phyloP scores from a whole-genome alignment of 1,140 invertebrate species.

The Ruditapes philippinarum region DNA sequence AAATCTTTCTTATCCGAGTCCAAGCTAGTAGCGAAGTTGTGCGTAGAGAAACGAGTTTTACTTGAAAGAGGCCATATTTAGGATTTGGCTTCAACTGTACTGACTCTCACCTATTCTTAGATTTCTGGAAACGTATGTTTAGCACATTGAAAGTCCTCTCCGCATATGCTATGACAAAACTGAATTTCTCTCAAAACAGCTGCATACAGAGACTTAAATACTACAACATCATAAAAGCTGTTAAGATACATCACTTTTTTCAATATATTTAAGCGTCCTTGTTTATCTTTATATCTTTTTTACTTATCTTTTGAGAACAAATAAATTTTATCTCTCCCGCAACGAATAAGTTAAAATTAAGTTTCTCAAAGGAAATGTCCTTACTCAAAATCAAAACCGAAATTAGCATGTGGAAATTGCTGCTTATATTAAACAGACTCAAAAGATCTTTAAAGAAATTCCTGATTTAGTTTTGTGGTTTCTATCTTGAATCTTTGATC shows the following conservation, averaged over 20 bases:
- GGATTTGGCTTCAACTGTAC: neutral
- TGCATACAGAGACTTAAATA: neutral
- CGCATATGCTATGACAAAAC: neutral
- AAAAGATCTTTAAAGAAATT: neutral
- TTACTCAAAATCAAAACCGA: neutral
- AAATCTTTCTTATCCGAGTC: too few relatives aligned
- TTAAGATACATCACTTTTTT: neutral
- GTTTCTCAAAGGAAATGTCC: neutral
- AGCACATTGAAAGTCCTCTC: neutral
- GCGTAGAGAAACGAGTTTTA: too few relatives aligned
- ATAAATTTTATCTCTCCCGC: neutral
- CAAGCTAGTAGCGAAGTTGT: too few relatives aligned
- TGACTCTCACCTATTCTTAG: neutral
- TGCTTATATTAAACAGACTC: neutral
- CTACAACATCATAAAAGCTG: neutral
- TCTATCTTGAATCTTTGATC: too few relatives aligned
- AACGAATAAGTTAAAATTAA: neutral
- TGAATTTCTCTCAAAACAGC: neutral
- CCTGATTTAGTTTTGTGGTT: neutral
- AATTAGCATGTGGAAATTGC: neutral
- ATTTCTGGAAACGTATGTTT: neutral
- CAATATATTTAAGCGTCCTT: neutral
- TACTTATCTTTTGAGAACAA: neutral
- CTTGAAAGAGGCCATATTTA: neutral
- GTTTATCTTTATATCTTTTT: neutral